These are phyloP conservation scores for Periparus ater DNA, from an alignment of 2,797 vertebrate species.

Conservation along the genomic window DNA sequence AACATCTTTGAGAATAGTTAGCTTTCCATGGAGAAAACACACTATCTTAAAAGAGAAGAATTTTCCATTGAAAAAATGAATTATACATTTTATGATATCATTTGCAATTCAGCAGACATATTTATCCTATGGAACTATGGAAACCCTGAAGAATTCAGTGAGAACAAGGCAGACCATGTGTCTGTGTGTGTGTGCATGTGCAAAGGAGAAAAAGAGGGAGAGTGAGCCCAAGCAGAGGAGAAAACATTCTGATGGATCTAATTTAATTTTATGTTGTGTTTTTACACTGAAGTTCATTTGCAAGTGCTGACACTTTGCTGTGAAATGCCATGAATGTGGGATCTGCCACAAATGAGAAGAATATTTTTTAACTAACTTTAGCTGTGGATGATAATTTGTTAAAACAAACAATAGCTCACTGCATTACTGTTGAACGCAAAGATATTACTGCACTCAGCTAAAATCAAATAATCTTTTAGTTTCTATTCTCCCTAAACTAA, in stretches of 20 bases:
- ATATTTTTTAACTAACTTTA: slow-evolving; percentile 68
- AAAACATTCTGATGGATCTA: slow-evolving; percentile 60
- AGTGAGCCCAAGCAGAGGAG: not conserved
- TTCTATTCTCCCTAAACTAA: slow-evolving; percentile 70
- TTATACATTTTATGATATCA: not conserved
- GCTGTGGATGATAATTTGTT: slow-evolving; percentile 75
- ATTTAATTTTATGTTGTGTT: slow-evolving; percentile 73
- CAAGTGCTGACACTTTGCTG: slow-evolving; percentile 54
- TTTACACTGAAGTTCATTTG: slow-evolving; percentile 66
- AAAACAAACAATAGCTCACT: slow-evolving; percentile 78
- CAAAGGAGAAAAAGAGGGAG: not conserved
- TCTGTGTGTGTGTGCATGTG: not conserved
- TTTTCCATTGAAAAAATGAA: not conserved
- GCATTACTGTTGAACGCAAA: slow-evolving; percentile 45
- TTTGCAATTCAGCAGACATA: not conserved
- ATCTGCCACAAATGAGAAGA: slow-evolving; percentile 63
- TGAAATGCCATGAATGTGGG: slow-evolving; percentile 58
- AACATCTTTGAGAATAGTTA: not conserved
- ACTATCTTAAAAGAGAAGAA: not conserved
- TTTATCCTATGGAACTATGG: not conserved
- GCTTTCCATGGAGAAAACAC: not conserved
- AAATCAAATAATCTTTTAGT: slow-evolving; percentile 79
- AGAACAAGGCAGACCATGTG: not conserved
- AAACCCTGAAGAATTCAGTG: not conserved
- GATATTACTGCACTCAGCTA: slow-evolving; percentile 72